Evolutionary conservation across 2,888 invertebrate species (phyloP), one percentile per base, ranked within the genome.

Genomic region (Leucania comma): DNA sequence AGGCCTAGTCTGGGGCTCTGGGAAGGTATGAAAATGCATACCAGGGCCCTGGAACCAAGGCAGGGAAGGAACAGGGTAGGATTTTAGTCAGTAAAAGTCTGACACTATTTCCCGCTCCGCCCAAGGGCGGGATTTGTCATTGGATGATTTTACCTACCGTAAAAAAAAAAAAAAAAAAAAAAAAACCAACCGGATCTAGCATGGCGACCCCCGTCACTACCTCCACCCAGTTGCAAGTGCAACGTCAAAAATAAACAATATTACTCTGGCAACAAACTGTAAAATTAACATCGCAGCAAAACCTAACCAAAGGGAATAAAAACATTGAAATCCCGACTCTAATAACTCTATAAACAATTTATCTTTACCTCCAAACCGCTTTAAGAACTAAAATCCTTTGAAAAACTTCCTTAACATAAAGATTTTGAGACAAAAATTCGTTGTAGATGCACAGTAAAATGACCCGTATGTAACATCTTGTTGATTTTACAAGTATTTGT

Each of bases 401-500:
- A 75, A 61, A 71, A 17, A 29, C 35, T 5, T 4, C 35, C 24
- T 26, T 17, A 77, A 72, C 58, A 86, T 82, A 85, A 86, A 78
- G 86, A 80, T 61, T 62, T 71, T 46, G 24, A 9, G 50, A 48
- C 53, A 26, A 22, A 9, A 66, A 68, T 56, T 61, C 56, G 6
- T 32, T n/a, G 42, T 17, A 0, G 9, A 6, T 38, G 22, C 65
- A 75, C 2, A 17, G 24, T 9, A 71, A 76, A 67, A 58, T 83
- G 72, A 90, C 90, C 90, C 72, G 85, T 84, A 66, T 17, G 56
- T 35, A 29, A 26, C 64, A 61, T 79, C 87, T 84, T 94, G 93
- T 94, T 94, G 90, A 87, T 90, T 92, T 88, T 87, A 84, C 77
- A 78, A 74, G 75, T 95, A 89, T 95, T 95, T 94, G 91, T 84